Evolutionary conservation across 2,797 vertebrate genomes (phyloP).

Genomic region (Esox masquinongy): DNA sequence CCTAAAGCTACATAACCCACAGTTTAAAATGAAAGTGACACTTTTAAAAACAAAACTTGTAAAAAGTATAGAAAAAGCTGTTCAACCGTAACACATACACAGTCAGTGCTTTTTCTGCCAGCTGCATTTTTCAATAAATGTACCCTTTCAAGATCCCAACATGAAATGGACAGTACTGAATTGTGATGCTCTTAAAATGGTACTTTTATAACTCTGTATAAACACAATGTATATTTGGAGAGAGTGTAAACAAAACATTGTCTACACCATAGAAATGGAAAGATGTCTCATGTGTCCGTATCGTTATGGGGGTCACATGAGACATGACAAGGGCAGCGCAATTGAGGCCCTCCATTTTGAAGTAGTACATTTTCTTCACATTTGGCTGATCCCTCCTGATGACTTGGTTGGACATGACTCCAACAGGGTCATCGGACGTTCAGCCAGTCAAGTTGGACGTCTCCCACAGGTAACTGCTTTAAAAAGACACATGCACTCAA

Average conservation of each 20-base stretch:
- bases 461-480: too few species aligned
- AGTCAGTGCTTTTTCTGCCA: conserved; percentile 49
- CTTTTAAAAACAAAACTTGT: conserved; percentile 46
- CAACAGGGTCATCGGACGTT: too few species aligned
- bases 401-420: too few species aligned
- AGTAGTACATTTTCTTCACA: too few species aligned
- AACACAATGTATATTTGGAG: conserved; percentile 74
- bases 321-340: too few species aligned
- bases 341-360: too few species aligned
- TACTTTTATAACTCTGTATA: conserved; percentile 60
- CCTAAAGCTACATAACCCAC: conserved; percentile 33
- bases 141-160: conserved; percentile 40
- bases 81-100: conserved; percentile 35
- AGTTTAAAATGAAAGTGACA: conserved; percentile 36
- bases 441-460: too few species aligned
- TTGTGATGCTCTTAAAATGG: conserved; percentile 52
- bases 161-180: conserved; percentile 53
- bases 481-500: too few species aligned
- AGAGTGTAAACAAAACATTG: conserved; percentile 38
- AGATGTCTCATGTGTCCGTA: too few species aligned
- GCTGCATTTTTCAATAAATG: conserved; percentile 45
- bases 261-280: too few species aligned
- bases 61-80: conserved; percentile 45
- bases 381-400: too few species aligned
- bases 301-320: too few species aligned